Evolutionary conservation across 2,113 vertebrate species (phyloP).

Genomic region (Nestor notabilis): DNA sequence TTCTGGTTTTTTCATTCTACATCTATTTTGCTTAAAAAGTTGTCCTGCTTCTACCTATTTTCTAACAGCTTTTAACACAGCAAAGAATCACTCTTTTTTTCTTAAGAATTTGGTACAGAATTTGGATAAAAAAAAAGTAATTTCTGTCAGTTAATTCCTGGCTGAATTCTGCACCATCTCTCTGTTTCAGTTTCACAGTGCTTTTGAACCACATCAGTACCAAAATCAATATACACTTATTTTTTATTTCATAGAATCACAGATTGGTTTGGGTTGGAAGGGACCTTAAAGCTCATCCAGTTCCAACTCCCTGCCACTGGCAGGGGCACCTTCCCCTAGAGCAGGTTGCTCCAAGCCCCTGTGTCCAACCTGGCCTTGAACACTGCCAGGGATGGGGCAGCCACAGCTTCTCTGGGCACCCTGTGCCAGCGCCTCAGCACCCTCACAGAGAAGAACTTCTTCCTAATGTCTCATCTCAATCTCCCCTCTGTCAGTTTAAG

Average conservation of each 20-base stretch:
- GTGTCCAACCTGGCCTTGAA: background rate
- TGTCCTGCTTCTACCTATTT: background rate
- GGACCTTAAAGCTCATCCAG: background rate
- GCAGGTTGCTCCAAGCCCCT: background rate
- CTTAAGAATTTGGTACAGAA: background rate
- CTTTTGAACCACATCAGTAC: background rate
- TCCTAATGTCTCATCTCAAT: background rate
- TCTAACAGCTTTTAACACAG: background rate
- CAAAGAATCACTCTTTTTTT: background rate
- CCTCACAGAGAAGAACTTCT: background rate
- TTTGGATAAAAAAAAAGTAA: background rate
- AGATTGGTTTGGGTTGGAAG: background rate
- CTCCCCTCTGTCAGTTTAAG: background rate
- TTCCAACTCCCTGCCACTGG: background rate
- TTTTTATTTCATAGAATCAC: background rate
- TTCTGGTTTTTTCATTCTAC: background rate
- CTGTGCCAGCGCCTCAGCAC: background rate
- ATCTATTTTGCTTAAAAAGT: background rate
- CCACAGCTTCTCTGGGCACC: background rate
- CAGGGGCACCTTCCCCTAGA: background rate
- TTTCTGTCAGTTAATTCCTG: background rate
- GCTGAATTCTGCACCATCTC: background rate
- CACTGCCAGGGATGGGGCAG: background rate
- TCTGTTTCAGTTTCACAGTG: background rate
- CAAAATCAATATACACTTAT: background rate